A percentile compares a stretch with the other conserved stretches of the same genome.
Conservation (phyloP, 2,888 invertebrate species). For the Eremobia ochroleuca region DNA sequence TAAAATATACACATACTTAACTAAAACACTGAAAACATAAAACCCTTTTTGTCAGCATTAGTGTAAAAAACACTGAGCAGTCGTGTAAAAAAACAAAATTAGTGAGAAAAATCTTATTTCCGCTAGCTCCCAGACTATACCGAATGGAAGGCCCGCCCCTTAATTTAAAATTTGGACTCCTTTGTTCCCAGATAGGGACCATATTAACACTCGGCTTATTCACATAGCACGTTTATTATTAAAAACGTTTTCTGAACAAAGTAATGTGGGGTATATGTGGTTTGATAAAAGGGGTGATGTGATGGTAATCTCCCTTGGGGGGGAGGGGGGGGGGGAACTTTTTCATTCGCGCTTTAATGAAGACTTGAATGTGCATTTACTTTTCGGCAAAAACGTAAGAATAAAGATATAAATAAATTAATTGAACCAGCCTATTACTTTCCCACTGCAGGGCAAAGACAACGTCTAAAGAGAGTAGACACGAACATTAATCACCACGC, state of each 20-base stretch:
- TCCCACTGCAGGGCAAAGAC: too few species aligned
- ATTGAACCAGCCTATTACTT: too few species aligned
- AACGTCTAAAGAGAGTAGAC: too few species aligned
- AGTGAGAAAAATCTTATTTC: not conserved
- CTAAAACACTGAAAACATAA: not conserved
- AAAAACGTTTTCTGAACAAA: conserved; percentile 42
- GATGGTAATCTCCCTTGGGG: conserved; percentile 2
- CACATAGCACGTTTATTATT: conserved; percentile 42
- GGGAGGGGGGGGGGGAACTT: not conserved
- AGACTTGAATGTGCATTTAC: not conserved
- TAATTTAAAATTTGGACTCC: conserved; percentile 65
- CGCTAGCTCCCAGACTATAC: conserved; percentile 46
- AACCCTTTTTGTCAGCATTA: not conserved
- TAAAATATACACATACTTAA: not conserved
- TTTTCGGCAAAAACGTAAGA: not conserved
- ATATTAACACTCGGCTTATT: conserved; percentile 51
- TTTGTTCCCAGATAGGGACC: conserved; percentile 34
- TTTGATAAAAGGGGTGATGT: conserved; percentile 8
- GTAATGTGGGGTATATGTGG: conserved; percentile 25
- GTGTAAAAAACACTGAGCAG: not conserved
- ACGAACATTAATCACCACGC: too few species aligned
- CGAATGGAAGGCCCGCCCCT: conserved; percentile 31
- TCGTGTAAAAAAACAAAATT: not conserved
- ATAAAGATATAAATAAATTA: too few species aligned
- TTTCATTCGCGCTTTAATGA: not conserved